Evolutionary conservation across 2,888 invertebrate genomes (phyloP), one percentile per base, ranked within the genome.

Genomic region (Argyresthia goedartella): DNA sequence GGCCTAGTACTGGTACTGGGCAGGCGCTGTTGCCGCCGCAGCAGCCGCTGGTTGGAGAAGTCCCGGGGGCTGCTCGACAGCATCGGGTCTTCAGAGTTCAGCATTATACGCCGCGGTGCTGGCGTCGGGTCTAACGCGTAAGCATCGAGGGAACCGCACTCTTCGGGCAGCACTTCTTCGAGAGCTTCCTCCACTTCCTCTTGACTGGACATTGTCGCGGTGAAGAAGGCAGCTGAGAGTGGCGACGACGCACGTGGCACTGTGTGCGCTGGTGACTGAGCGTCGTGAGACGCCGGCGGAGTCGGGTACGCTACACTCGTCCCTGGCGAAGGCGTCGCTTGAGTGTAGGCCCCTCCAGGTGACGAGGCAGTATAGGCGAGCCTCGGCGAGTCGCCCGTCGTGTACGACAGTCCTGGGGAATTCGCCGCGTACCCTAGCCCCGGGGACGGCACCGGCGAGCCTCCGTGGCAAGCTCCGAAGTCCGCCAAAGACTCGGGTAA

Each of bases 251-350:
- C 92, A 55, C 93, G 91, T 11, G 92, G 91, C 1, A 91, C 91
- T 8, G 81, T 74, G 53, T 84, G 81, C 8, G 80, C 78, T 56
- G 92, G 92, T 57, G 91, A 91, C 55, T 92, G 91, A 16, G 94
- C 94, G 79, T 95, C 95, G 62, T 95, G 95, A 61, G 95, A 95
- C 1, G 95, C 95, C 4, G 95, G 95, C 16, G 95, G 95, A 8
- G 95, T 95, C 2, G 95, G 95, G 69, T 95, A 95, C 16, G 93
- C 74, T 43, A 95, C 88, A 41, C 92, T 0, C 93, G 93, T n/a
- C 93, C 93, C 54, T 80, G 73, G 53, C 79, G 76, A 3, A 84
- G 71, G 51, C 82, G 84, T 44, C 81, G n/a, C 44, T 81, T 14
- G 44, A 33, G 13, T 42, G 43, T 60, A 82, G 84, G 57, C 74